These are phyloP conservation scores for Pandemis heparana DNA, from an alignment of 2,888 invertebrate species.

Conservation along the genomic window DNA sequence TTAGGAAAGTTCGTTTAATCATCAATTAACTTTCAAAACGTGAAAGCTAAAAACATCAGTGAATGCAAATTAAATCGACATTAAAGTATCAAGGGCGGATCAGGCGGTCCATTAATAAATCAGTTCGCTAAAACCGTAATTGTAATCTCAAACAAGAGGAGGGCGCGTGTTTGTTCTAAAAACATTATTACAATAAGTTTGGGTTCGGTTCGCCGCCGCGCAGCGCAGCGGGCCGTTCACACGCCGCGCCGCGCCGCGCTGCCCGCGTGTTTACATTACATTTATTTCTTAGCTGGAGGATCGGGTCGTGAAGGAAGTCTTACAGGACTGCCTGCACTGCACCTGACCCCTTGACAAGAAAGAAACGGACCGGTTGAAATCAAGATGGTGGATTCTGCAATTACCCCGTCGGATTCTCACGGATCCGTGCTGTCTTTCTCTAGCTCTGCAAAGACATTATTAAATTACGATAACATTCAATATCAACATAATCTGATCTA, in stretches of 20 bases:
- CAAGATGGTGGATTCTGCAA: neutral
- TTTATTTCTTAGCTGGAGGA: constrained; percentile 43
- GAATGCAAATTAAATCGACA: constrained; percentile 82
- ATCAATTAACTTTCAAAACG: constrained; percentile 40
- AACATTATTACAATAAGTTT: constrained; percentile 86
- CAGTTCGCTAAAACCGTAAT: constrained; percentile 86
- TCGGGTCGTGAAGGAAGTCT: constrained; percentile 2
- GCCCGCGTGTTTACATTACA: constrained; percentile 59
- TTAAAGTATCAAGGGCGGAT: constrained; percentile 84
- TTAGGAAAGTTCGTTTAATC: constrained; percentile 23
- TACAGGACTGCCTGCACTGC: neutral
- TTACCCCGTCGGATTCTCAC: neutral
- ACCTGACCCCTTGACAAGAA: neutral
- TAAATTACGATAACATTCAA: too few species aligned
- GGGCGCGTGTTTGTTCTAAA: constrained; percentile 83
- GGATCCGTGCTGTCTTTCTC: neutral
- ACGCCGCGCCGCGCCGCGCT: constrained; percentile 46
- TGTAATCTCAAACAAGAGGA: constrained; percentile 84
- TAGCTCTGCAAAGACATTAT: neutral
- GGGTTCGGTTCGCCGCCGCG: constrained; percentile 70
- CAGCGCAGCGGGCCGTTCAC: constrained; percentile 48
- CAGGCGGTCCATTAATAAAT: constrained; percentile 85
- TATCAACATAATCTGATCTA: too few species aligned
- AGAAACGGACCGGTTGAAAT: neutral
- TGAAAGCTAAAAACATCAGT: constrained; percentile 46